Base-by-base conservation (phyloP, 2,888 invertebrate species). In the Euspilapteryx auroguttella region DNA sequence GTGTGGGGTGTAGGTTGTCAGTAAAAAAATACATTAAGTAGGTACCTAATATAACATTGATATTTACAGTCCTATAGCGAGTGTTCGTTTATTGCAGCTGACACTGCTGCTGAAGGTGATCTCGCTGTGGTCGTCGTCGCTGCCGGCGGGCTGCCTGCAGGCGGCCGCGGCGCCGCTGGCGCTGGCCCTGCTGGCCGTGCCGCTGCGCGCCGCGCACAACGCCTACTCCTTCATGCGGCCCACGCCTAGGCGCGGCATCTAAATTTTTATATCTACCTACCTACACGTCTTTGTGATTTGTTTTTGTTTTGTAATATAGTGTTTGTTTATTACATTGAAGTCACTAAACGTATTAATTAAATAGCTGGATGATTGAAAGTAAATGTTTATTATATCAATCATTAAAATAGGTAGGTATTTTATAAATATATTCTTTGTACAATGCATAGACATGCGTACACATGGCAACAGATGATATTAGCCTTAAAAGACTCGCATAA, bases 371-470 rank as follows among this genome's bases (percentile, higher is more conserved):
- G 56, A 57, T 61, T 68, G 59, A 71, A 66, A 71, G 71, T 71
- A 73, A 62, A 58, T 61, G 55, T 71, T 73, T 75, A 73, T 66
- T 73, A 45, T 64, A 68, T 73, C 68, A 71, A 71, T 71, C 65
- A 59, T 61, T 49, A 64, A 65, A 63, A 65, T 68, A 61, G n/a
- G n/a, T n/a, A n/a, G n/a, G n/a, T n/a, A n/a, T n/a, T 62, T 63
- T 51, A 71, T 69, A 73, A 69, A 71, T 73, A 73, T 66, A 63
- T 62, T 61, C 61, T 69, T 73, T 75, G 73, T 75, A 75, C 75
- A 73, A 62, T 63, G 63, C 57, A 61, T 52, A 49, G 37, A 54
- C 51, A 59, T 59, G 63, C 59, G 54, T 59, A 61, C 59, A 57
- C 55, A 49, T 56, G 39, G 40, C 41, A 53, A 55, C 54, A 47